Evolutionary conservation across 1,140 invertebrate species (phyloP).

Genomic region (Daktulosphaira vitifoliae): DNA sequence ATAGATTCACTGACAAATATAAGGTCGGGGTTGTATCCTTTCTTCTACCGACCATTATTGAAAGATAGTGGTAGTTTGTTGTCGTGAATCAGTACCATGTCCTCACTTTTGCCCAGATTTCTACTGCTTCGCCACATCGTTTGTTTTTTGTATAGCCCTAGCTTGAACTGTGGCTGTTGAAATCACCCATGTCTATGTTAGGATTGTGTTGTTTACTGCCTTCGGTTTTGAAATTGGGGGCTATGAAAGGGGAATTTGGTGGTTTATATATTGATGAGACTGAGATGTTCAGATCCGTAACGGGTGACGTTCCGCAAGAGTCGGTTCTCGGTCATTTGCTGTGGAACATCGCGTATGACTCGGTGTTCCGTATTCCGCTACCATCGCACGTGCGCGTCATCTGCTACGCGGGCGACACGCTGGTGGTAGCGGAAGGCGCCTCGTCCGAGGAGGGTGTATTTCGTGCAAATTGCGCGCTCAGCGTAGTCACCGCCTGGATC

Average conservation of each 20-base stretch:
- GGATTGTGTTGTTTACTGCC: neutral
- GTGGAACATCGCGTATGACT: no score
- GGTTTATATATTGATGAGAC: constrained; percentile 30
- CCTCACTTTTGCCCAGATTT: no score
- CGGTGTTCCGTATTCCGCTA: no score
- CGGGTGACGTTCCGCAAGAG: no score
- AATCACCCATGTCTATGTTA: constrained; percentile 15
- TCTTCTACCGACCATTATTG: constrained; percentile 16
- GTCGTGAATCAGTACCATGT: constrained; percentile 18
- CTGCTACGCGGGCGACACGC: no score
- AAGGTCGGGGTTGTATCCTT: constrained; percentile 15
- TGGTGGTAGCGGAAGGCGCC: no score
- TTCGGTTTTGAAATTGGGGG: neutral
- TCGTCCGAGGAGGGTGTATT: no score
- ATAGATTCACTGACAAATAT: constrained; percentile 25
- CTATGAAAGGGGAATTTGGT: constrained; percentile 15
- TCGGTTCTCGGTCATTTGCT: no score
- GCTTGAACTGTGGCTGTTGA: constrained; percentile 16
- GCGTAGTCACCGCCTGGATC: no score
- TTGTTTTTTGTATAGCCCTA: constrained; percentile 13
- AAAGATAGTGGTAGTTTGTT: constrained; percentile 13
- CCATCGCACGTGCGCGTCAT: no score
- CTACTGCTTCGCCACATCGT: no score
- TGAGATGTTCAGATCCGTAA: constrained; percentile 1
- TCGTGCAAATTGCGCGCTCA: no score